Evolutionary conservation across 1,140 invertebrate species (phyloP).

Genomic region (Druon quercuslanigerum): DNA sequence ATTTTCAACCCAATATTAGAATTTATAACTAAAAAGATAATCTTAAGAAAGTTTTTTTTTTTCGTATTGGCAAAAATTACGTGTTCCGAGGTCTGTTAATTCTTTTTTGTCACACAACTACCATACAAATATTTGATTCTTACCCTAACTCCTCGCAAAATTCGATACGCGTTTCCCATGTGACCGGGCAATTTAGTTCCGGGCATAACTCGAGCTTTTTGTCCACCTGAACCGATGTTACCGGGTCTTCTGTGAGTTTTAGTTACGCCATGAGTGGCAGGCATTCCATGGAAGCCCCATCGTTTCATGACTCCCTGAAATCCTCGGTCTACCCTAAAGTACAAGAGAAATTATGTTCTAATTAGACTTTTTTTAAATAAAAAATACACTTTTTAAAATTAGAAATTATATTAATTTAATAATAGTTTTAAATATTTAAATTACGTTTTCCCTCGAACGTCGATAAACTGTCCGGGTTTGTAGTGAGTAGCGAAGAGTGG

Average conservation of each 20-base stretch:
- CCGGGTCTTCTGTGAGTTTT: conserved; percentile 96
- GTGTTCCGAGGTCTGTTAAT: no score
- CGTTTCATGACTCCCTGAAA: conserved; percentile 99
- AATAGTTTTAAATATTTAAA: conserved; percentile 50
- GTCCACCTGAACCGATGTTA: conserved; percentile 89
- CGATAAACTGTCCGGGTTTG: conserved; percentile 92
- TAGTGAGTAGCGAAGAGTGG: conserved; percentile 93
- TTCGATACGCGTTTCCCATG: conserved; percentile 91
- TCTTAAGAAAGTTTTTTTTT: no score
- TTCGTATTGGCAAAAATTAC: no score
- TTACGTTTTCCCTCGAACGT: conserved; percentile 95
- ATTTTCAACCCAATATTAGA: no score
- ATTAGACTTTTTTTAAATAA: conserved; percentile 16
- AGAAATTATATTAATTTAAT: conserved; percentile 37
- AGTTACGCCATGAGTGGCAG: conserved; percentile 92
- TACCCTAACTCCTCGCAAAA: conserved; percentile 84
- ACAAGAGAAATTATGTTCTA: conserved; percentile 45
- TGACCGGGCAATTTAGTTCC: conserved; percentile 98
- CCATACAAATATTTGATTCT: conserved; percentile 79
- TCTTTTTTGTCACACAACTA: not conserved
- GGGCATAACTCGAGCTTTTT: conserved; percentile 91
- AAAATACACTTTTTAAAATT: not conserved
- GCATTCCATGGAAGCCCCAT: conserved; percentile 96
- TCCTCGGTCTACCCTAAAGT: conserved; percentile 89
- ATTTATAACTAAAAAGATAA: no score